Evolutionary conservation across 2,113 vertebrate genomes (phyloP).

Genomic region (Empidonax traillii): DNA sequence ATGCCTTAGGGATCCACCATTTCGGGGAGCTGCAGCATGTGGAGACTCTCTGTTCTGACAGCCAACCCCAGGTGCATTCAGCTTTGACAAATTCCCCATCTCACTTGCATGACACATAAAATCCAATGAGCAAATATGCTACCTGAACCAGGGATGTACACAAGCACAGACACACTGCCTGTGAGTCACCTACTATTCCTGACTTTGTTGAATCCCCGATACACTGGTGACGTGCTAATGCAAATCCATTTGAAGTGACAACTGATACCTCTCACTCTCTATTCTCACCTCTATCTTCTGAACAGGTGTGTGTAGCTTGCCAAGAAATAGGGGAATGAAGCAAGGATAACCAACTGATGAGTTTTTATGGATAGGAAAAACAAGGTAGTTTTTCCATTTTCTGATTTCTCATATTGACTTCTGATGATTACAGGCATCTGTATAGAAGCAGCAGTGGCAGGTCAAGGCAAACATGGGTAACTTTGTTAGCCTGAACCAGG

Average conservation of each 20-base stretch:
- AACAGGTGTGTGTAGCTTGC: neutral
- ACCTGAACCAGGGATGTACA: neutral
- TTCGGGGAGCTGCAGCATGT: neutral
- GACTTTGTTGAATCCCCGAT: neutral
- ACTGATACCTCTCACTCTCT: neutral
- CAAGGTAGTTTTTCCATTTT: neutral
- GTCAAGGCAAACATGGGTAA: neutral
- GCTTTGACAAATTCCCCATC: neutral
- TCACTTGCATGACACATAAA: neutral
- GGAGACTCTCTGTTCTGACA: neutral
- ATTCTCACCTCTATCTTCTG: neutral
- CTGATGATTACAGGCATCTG: neutral
- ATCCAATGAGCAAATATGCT: accelerated
- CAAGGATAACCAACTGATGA: neutral
- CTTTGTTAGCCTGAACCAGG: accelerated
- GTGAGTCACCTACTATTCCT: constrained; percentile 5
- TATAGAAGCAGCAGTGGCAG: neutral
- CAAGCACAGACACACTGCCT: neutral
- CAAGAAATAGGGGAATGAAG: neutral
- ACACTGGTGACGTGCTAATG: neutral
- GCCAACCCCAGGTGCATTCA: neutral
- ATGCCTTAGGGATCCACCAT: too few species aligned
- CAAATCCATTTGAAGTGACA: neutral
- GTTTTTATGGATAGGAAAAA: neutral
- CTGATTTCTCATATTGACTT: neutral